Conservation (phyloP, 2,797 vertebrate genomes). For the Taeniopygia guttata region DNA sequence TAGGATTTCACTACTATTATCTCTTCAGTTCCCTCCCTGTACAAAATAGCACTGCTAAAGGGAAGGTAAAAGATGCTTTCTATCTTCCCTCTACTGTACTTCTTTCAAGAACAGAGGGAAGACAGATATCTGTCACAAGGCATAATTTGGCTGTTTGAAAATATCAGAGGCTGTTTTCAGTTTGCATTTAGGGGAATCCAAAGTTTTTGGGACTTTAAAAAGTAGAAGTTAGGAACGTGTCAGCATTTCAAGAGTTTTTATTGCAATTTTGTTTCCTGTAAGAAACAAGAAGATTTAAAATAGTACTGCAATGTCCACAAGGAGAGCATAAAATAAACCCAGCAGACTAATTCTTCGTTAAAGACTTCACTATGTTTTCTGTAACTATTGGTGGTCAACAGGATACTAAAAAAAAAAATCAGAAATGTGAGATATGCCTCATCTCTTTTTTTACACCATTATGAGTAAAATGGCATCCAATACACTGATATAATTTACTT, state of each 20-base stretch:
- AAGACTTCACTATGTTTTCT: not conserved
- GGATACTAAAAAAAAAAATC: not conserved
- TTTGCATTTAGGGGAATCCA: not conserved
- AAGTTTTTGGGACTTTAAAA: not conserved
- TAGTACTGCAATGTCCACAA: not conserved
- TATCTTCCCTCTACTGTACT: not conserved
- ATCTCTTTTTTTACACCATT: not conserved
- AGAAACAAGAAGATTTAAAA: not conserved
- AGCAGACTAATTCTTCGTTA: not conserved
- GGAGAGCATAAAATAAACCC: not conserved
- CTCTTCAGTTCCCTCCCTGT: not conserved
- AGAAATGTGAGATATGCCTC: not conserved
- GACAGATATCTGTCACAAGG: not conserved
- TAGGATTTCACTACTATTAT: not conserved
- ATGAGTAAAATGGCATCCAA: not conserved
- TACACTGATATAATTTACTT: not conserved
- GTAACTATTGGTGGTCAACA: not conserved
- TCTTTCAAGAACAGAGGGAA: conserved; percentile 22
- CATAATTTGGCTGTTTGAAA: conserved; percentile 16
- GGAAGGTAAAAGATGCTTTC: conserved; percentile 32
- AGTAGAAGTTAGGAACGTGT: not conserved
- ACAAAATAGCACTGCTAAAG: not conserved
- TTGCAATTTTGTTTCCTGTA: not conserved
- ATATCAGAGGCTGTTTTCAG: not conserved
- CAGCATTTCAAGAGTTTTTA: conserved; percentile 23